Evolutionary conservation across 2,113 vertebrate species (phyloP), one percentile per base, ranked within the genome.

Genomic region (Sterrhoptilus dennistouni): DNA sequence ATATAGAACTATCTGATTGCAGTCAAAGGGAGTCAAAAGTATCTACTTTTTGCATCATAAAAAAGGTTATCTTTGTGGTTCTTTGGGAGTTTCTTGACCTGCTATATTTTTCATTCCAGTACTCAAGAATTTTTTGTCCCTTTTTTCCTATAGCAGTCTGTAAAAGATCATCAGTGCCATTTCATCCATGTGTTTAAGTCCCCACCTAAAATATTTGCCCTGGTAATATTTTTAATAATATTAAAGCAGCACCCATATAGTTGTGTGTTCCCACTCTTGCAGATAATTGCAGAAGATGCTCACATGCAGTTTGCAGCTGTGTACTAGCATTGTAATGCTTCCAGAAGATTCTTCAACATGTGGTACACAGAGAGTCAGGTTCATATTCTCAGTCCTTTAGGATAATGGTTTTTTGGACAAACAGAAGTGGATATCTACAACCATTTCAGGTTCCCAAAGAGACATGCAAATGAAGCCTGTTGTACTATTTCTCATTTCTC

Each of bases 361-460:
- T 0, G 0, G 35, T 33, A 23, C 18, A 14, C 1, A 12, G 6
- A 74, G 6, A 50, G 52, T 50, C 35, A 54, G 33, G 70, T 68
- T 78, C 66, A 66, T 79, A 83, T 36, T 80, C 31, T 61, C 6
- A 0, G 8, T 77, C 50, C 45, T 78, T 83, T 78, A 38, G 63
- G 66, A 47, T 18, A 7, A 52, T 44, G 9, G 0, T 2, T 22
- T 93, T 90, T 50, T 38, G 4, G 63, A 80, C 29, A 38, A 89
- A 64, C 18, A 42, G 59, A 82, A 35, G 18, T 45, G 19, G 23
- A 77, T 90, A 65, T 33, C 60, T 95, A 65, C 38, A 42, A 38
- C 50, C 25, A 49, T 80, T 93, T 80, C 80, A 89, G 45, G 38
- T 59, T 86, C 42, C 60, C 76, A 42, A 57, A 88, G 42, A 66